Evolutionary conservation across 2,113 vertebrate genomes (phyloP).

Genomic region (Macaca fascicularis): DNA sequence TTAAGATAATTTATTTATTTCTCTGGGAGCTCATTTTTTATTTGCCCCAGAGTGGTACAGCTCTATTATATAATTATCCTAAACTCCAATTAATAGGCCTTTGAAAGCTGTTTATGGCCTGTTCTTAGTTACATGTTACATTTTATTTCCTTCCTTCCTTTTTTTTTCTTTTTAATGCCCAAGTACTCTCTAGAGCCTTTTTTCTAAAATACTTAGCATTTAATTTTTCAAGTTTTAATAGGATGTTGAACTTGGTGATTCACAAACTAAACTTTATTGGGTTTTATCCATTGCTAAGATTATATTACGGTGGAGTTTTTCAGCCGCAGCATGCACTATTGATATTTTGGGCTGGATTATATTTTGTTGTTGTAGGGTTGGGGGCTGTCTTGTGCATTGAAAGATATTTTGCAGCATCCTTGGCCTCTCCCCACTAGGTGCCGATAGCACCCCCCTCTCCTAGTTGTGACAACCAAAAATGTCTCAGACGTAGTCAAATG

Average conservation of each 20-base stretch:
- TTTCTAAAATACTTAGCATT: not conserved
- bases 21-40: not conserved
- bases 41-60: not conserved
- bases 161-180: not conserved
- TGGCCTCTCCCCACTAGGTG: not conserved
- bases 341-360: not conserved
- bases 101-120: not conserved
- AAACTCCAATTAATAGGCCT: not conserved
- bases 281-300: not conserved
- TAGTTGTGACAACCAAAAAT: not conserved
- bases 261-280: not conserved
- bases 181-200: not conserved
- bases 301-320: not conserved
- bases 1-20: not conserved
- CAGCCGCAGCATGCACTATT: not conserved
- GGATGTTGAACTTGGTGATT: not conserved
- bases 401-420: not conserved
- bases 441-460: not conserved
- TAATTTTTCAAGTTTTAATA: slow-evolving; percentile 6
- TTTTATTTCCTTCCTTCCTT: not conserved
- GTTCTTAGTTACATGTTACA: not conserved
- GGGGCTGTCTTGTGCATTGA: not conserved
- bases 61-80: not conserved
- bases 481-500: not conserved
- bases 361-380: not conserved